A percentile compares a stretch with the other conserved stretches of the same genome.
Evolutionary conservation across 2,113 vertebrate species (phyloP).

Genomic region (Sapayoa aenigma): DNA sequence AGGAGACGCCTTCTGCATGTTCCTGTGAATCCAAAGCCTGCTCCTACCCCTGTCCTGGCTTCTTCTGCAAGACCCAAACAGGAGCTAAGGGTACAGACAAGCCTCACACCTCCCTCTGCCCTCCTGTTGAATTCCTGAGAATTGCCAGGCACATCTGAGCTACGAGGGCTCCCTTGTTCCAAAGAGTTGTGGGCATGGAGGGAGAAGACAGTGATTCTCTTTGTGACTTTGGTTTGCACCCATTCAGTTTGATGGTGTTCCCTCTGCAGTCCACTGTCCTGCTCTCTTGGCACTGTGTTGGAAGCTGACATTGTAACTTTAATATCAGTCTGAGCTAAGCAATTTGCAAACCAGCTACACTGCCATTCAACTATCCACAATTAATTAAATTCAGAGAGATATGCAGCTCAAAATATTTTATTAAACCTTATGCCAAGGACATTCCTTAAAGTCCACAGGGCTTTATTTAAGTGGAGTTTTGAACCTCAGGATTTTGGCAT

Average conservation of each 20-base stretch:
- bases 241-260: background rate
- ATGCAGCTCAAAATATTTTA: slow-evolving; percentile 63
- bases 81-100: rapidly evolving
- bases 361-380: slow-evolving; percentile 65
- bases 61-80: background rate
- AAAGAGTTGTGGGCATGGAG: background rate
- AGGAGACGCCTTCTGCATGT: background rate
- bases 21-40: background rate
- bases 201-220: background rate
- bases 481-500: slow-evolving; percentile 71
- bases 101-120: background rate
- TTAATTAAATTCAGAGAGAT: slow-evolving; percentile 73
- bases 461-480: slow-evolving; percentile 68
- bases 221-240: background rate
- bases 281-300: background rate
- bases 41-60: background rate
- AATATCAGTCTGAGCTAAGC: slow-evolving; percentile 9
- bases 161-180: background rate
- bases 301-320: slow-evolving; percentile 2
- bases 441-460: slow-evolving; percentile 70
- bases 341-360: slow-evolving; percentile 30
- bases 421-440: slow-evolving; percentile 64
- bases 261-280: background rate
- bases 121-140: background rate
- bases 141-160: background rate